Conservation (phyloP, 2,797 vertebrate genomes). For the Galagoides demidoff region DNA sequence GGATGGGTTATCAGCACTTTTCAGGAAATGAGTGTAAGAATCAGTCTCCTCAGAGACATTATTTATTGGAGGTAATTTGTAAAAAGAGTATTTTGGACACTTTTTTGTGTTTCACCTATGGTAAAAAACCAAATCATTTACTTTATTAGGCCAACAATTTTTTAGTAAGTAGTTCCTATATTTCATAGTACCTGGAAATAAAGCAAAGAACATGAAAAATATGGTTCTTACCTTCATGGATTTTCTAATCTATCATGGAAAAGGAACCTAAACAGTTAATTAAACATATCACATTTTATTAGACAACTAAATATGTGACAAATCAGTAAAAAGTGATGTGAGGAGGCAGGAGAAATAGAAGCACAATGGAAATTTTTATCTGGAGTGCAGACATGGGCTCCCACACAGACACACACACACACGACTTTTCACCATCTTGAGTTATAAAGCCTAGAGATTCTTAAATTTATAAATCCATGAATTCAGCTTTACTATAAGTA, state of each 20-base stretch:
- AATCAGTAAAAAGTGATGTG: constrained; percentile 26
- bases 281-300: constrained; percentile 61
- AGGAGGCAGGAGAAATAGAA: background rate
- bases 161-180: background rate
- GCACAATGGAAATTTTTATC: background rate
- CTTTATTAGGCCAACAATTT: background rate
- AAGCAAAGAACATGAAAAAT: constrained; percentile 28
- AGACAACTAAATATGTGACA: constrained; percentile 34
- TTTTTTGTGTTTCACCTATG: background rate
- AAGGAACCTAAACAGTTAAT: constrained; percentile 52
- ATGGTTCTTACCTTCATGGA: constrained; percentile 38
- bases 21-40: background rate
- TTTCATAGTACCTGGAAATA: background rate
- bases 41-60: background rate
- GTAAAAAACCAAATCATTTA: background rate
- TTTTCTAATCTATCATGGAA: constrained; percentile 70
- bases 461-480: background rate
- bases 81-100: background rate
- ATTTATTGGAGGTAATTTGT: constrained; percentile 14
- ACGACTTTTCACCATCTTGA: background rate
- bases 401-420: rapidly evolving
- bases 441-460: background rate
- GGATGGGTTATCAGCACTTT: background rate
- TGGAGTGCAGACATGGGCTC: background rate
- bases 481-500: background rate